Base-by-base conservation (phyloP, 2,888 invertebrate species). In the Oxytorus armatus region DNA sequence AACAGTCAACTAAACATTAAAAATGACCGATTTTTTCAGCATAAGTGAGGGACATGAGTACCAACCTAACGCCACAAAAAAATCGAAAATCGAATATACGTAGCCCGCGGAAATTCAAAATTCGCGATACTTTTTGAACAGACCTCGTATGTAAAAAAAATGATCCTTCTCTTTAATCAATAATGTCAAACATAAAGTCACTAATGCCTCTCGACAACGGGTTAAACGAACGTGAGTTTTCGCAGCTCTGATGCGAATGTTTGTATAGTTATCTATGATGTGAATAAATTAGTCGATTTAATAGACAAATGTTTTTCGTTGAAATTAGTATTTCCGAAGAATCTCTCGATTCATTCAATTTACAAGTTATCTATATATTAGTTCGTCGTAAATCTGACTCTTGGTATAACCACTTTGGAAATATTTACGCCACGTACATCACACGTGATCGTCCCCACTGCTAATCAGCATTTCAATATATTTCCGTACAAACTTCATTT, bases 261-360 rank as follows among this genome's bases (percentile, higher is more conserved):
- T 18, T 53, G 14, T 16, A n/a, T 42, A 29, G 23, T 47, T 25
- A 25, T 23, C 44, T n/a, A 21, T 25, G n/a, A 36, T 14, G 5
- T 33, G 47, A 47, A 33, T n/a, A 36, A 14, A 23, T 10, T n/a
- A 36, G 39, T 23, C 18, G 57, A 49, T 51, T 66, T 23, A 51
- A 1, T 16, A 29, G 4, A 8, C 18, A n/a, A 53, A 78, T 68
- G 47, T 73, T 61, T 23, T 65, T 53, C 51, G 3, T 14, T 16
- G 25, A 16, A 8, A 29, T 57, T 47, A 16, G 33, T 49, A 39
- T 36, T 29, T 47, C n/a, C 39, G 8, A 47, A 18, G 39, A 70
- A 69, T 42, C 29, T 36, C 8, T 25, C 23, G 25, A 57, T 11
- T 29, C 10, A 7, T 11, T 11, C 42, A 47, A 68, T 75, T 59